phyloP scores from a whole-genome alignment of 2,113 vertebrate species.

The Urocolius indicus region DNA sequence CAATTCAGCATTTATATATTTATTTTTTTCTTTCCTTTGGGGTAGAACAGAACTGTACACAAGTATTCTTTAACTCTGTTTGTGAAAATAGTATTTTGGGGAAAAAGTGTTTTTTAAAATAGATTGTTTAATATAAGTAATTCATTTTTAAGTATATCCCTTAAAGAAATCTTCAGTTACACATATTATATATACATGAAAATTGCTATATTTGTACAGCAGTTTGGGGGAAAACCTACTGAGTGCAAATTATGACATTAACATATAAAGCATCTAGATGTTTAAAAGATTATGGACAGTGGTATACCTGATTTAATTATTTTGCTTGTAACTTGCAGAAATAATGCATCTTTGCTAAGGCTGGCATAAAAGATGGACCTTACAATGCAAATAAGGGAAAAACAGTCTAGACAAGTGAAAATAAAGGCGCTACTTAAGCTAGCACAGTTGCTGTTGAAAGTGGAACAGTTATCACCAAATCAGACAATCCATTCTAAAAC shows the following conservation, averaged over 20 bases:
- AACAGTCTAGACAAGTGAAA: neutral
- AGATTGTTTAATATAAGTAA: neutral
- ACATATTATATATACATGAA: neutral
- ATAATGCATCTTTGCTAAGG: neutral
- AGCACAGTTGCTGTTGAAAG: neutral
- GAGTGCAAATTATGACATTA: neutral
- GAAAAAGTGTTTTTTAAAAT: slow-evolving; percentile 12
- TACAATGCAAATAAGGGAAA: neutral
- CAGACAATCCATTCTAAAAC: neutral
- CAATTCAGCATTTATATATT: slow-evolving; percentile 34
- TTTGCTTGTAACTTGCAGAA: neutral
- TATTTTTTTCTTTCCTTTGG: neutral
- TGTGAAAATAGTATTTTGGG: neutral
- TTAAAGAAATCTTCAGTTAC: neutral
- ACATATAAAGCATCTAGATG: neutral
- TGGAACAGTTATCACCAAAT: neutral
- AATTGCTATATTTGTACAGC: slow-evolving; percentile 11
- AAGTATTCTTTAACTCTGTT: neutral
- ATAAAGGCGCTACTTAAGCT: neutral
- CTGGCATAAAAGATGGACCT: neutral
- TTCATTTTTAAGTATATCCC: neutral
- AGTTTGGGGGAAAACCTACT: neutral
- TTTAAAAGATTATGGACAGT: neutral
- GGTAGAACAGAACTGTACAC: neutral
- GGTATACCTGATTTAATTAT: neutral